phyloP scores from a whole-genome alignment of 2,113 vertebrate species.

The Malaclemys terrapin region DNA sequence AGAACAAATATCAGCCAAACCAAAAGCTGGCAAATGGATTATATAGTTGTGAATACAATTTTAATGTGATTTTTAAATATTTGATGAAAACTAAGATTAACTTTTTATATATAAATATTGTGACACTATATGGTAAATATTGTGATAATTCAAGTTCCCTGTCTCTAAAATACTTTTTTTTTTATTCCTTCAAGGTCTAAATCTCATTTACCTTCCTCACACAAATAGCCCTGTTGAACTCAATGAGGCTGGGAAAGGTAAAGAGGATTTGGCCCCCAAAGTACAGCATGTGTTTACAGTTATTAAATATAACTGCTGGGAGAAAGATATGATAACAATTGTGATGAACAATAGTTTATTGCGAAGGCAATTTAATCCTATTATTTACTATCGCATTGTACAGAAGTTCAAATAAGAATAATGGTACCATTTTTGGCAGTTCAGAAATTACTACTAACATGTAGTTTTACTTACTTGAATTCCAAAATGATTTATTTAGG shows the following conservation, averaged over 20 bases:
- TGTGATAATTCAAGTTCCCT: slow-evolving; percentile 63
- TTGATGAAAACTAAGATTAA: slow-evolving; percentile 75
- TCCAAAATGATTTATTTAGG: slow-evolving; percentile 59
- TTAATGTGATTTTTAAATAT: slow-evolving; percentile 72
- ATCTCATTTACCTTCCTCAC: slow-evolving; percentile 65
- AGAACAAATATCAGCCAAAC: slow-evolving; percentile 80
- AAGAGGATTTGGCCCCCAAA: slow-evolving; percentile 28
- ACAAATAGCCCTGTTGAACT: slow-evolving; percentile 50
- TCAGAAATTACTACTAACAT: slow-evolving; percentile 59
- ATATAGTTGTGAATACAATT: slow-evolving; percentile 74
- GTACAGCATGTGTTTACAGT: slow-evolving; percentile 18
- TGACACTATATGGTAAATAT: slow-evolving; percentile 75
- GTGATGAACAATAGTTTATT: slow-evolving; percentile 21
- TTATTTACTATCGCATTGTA: slow-evolving; percentile 43
- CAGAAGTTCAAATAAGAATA: slow-evolving; percentile 7
- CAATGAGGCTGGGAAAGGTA: slow-evolving; percentile 54
- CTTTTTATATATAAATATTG: slow-evolving; percentile 69
- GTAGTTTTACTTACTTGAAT: slow-evolving; percentile 69
- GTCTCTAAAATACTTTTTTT: slow-evolving; percentile 69
- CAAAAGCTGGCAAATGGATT: slow-evolving; percentile 77
- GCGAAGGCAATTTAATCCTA: not conserved
- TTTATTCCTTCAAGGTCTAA: slow-evolving; percentile 68
- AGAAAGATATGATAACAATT: slow-evolving; percentile 18
- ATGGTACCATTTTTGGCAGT: slow-evolving; percentile 73
- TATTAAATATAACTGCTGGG: slow-evolving; percentile 8